phyloP scores from a whole-genome alignment of 2,888 invertebrate species.

The Nomada fucata region DNA sequence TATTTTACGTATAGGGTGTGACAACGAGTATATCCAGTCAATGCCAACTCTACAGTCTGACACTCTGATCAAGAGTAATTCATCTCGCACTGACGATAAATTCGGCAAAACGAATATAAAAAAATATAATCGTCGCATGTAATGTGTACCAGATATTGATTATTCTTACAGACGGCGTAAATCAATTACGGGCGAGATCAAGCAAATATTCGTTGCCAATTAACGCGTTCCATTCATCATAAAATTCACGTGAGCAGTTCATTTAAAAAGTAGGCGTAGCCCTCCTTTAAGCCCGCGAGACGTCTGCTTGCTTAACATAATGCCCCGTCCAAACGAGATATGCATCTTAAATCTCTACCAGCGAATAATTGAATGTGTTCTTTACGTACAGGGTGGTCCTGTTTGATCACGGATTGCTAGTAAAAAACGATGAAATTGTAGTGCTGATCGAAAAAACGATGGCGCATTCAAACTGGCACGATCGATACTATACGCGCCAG shows the following conservation, averaged over 20 bases:
- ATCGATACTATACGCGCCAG: slow-evolving; percentile 74
- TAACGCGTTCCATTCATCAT: slow-evolving; percentile 56
- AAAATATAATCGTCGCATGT: slow-evolving; percentile 10
- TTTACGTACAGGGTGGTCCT: background rate
- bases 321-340: slow-evolving; percentile 14
- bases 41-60: slow-evolving; percentile 11
- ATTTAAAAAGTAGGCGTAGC: slow-evolving; percentile 82
- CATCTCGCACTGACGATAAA: background rate
- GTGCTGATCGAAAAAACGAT: slow-evolving; percentile 62
- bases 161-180: background rate
- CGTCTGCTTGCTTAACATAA: slow-evolving; percentile 64
- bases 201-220: slow-evolving; percentile 19
- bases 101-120: background rate
- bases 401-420: background rate
- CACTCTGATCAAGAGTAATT: slow-evolving; percentile 9
- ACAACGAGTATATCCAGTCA: background rate
- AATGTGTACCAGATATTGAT: background rate
- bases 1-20: background rate
- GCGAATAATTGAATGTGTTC: background rate
- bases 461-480: slow-evolving; percentile 74
- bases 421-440: slow-evolving; percentile 39
- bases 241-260: slow-evolving; percentile 80
- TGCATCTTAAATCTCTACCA: background rate
- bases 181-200: slow-evolving; percentile 1
- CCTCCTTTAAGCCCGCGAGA: slow-evolving; percentile 70